Conservation (phyloP, 2,888 invertebrate genomes). For the Saturnia pavonia region DNA sequence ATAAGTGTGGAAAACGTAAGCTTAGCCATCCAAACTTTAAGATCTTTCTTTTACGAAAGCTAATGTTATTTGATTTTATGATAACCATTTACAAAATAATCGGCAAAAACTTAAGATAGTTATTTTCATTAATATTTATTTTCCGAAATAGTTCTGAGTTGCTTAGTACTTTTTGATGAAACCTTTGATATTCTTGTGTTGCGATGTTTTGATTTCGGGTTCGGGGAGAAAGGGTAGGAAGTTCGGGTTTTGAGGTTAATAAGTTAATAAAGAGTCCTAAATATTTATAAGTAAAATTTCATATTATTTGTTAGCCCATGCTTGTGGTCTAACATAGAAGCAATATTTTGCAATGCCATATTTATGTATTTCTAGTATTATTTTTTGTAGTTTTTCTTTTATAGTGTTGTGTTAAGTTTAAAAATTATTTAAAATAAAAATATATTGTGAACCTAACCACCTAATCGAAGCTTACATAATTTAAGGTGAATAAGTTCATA, state of each 20-base stretch:
- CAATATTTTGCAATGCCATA: not conserved
- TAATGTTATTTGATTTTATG: not conserved
- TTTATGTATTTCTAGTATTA: too few relatives aligned
- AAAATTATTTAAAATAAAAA: not conserved
- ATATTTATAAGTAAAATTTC: too few relatives aligned
- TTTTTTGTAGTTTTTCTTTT: too few relatives aligned
- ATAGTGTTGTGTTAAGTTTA: too few relatives aligned
- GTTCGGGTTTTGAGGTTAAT: not conserved
- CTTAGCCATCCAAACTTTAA: conserved; percentile 36
- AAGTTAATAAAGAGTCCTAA: too few relatives aligned
- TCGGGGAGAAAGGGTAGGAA: too few relatives aligned
- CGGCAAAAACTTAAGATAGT: too few relatives aligned
- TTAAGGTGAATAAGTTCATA: too few relatives aligned
- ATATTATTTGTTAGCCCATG: not conserved
- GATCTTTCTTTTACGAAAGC: not conserved
- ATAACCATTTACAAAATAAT: not conserved
- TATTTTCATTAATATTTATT: too few relatives aligned
- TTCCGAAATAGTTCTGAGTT: not conserved
- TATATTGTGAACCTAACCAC: too few relatives aligned
- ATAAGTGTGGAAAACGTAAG: conserved; percentile 93
- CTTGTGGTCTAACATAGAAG: not conserved
- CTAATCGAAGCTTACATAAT: too few relatives aligned
- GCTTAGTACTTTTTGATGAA: not conserved
- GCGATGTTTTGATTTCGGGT: too few relatives aligned
- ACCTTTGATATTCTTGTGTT: not conserved